Conservation (phyloP, 2,888 invertebrate species). For the Cheilosia scutellata region DNA sequence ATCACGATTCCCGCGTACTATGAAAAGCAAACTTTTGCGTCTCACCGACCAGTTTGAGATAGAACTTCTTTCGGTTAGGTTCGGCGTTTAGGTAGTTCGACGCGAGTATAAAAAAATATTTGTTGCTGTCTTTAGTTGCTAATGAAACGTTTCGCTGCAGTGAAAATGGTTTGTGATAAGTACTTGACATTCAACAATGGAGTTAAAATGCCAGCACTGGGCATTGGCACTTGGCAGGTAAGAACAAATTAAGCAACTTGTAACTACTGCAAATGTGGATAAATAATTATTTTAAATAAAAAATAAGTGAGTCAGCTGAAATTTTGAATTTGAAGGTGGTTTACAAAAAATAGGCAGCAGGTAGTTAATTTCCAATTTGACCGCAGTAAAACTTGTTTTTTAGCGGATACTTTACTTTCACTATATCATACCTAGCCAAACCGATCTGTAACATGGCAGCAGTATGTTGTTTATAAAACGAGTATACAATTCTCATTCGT, state of each 20-base stretch:
- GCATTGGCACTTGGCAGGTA: conserved; percentile 93
- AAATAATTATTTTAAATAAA: background rate
- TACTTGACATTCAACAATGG: conserved; percentile 85
- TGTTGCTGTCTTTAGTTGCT: background rate
- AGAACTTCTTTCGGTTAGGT: conserved; percentile 30
- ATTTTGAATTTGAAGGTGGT: no score
- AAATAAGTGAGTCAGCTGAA: no score
- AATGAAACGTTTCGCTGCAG: conserved; percentile 50
- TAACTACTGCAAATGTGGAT: no score
- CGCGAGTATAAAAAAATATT: conserved; percentile 4
- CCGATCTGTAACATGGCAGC: no score
- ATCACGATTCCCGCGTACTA: conserved; percentile 4
- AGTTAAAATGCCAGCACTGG: conserved; percentile 88
- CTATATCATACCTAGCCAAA: no score
- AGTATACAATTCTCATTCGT: no score
- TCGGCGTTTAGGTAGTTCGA: conserved; percentile 23
- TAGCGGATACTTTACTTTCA: no score
- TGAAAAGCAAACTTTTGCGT: background rate
- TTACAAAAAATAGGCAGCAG: no score
- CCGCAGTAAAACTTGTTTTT: no score
- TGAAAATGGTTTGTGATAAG: conserved; percentile 79
- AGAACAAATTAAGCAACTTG: conserved; percentile 77
- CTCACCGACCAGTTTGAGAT: conserved; percentile 32
- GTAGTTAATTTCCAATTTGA: no score
- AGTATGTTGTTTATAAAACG: no score